A percentile compares a stretch with the other conserved stretches of the same genome.
Evolutionary conservation across 2,113 vertebrate species (phyloP).

Genomic region (Podocnemis expansa): DNA sequence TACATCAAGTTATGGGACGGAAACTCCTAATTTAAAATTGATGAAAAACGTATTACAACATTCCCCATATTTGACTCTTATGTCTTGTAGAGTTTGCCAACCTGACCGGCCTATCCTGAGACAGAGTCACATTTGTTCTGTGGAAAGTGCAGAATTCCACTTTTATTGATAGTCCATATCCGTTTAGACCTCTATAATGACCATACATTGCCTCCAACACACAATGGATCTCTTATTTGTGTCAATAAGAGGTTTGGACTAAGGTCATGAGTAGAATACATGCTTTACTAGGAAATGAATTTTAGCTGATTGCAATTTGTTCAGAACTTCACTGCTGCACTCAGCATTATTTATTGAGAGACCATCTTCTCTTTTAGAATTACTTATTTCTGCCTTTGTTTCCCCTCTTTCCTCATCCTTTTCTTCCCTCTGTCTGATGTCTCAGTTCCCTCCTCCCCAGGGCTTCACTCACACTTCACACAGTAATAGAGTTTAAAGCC

Average conservation of each 20-base stretch:
- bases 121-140: background rate
- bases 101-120: background rate
- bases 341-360: accelerated
- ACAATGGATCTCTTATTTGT: background rate
- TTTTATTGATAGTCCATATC: background rate
- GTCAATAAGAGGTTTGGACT: background rate
- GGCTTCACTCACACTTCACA: background rate
- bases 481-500: background rate
- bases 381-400: background rate
- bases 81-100: background rate
- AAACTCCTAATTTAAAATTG: background rate
- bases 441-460: background rate
- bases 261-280: background rate
- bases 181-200: background rate
- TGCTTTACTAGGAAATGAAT: background rate
- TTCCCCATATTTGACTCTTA: background rate
- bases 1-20: background rate
- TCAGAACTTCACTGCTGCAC: accelerated
- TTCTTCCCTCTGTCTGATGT: background rate
- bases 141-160: background rate
- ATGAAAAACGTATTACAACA: background rate
- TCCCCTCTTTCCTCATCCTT: accelerated
- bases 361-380: background rate
- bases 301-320: background rate
- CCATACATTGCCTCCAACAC: background rate